A percentile compares a stretch with the other conserved stretches of the same genome.
Conservation (phyloP, 2,113 vertebrate species). For the Lipotes vexillifer region DNA sequence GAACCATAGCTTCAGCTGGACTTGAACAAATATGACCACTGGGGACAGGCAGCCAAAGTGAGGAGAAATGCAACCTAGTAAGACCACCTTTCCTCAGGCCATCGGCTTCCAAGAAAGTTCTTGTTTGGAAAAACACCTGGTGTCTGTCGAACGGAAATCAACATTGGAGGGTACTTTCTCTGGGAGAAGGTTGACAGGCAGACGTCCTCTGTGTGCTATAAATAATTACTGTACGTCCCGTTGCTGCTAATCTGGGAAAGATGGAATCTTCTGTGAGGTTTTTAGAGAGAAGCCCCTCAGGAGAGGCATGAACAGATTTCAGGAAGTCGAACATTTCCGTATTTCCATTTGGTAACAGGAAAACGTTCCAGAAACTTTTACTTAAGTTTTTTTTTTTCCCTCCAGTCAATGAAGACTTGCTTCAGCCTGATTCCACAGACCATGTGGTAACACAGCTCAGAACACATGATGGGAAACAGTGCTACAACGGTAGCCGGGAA, state of each 20-base stretch:
- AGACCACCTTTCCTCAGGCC: too few relatives aligned
- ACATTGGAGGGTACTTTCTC: not conserved
- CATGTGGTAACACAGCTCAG: fast-evolving
- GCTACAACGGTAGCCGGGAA: fast-evolving
- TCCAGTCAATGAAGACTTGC: not conserved
- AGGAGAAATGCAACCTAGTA: not conserved
- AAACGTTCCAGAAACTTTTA: not conserved
- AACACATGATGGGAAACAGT: fast-evolving
- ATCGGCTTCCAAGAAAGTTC: fast-evolving
- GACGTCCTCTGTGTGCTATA: not conserved
- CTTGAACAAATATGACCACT: not conserved
- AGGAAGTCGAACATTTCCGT: not conserved
- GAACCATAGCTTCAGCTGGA: not conserved
- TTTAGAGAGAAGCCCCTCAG: not conserved
- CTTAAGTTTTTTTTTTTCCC: fast-evolving
- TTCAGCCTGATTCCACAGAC: not conserved
- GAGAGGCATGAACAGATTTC: not conserved
- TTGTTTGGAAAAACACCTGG: not conserved
- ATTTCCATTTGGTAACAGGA: not conserved
- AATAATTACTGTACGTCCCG: fast-evolving
- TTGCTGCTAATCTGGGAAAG: not conserved
- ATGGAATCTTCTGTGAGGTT: fast-evolving
- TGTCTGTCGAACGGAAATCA: fast-evolving
- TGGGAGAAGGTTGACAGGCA: fast-evolving
- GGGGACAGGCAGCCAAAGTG: not conserved